Evolutionary conservation across 37 sponge, comb jelly and placozoan genomes (phyloP).

Genomic region (Ephydatia muelleri): DNA sequence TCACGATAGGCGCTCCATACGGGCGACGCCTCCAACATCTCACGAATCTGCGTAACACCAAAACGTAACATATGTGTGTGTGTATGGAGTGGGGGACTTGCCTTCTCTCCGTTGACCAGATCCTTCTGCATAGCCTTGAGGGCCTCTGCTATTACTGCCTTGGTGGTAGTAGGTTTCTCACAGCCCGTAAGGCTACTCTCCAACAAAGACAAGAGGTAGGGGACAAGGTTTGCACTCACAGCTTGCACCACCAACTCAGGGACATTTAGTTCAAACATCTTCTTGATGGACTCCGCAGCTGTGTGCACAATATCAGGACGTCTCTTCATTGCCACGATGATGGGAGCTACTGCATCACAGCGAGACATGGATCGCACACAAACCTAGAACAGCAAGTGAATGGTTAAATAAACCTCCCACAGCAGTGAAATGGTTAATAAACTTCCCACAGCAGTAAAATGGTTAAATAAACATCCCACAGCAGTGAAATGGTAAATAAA

Average conservation of each 20-base stretch:
- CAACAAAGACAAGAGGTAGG: slow-evolving; percentile 84
- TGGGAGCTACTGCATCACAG: slow-evolving; percentile 69
- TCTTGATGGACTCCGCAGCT: slow-evolving; percentile 75
- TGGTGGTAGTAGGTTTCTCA: slow-evolving; percentile 94
- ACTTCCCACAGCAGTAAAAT: too few species aligned
- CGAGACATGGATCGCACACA: slow-evolving; percentile 90
- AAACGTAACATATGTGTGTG: not conserved
- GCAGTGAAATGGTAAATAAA: too few species aligned
- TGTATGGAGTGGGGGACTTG: slow-evolving; percentile 28
- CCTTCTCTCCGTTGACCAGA: slow-evolving; percentile 87
- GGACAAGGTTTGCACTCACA: slow-evolving; percentile 79
- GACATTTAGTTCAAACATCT: slow-evolving; percentile 70
- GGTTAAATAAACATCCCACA: too few species aligned
- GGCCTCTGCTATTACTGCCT: slow-evolving; percentile 93
- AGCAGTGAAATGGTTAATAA: too few species aligned
- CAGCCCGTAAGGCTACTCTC: slow-evolving; percentile 72
- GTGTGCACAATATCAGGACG: slow-evolving; percentile 70
- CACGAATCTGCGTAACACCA: slow-evolving; percentile 50
- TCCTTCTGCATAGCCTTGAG: slow-evolving; percentile 96
- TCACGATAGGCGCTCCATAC: slow-evolving; percentile 95
- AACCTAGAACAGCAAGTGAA: slow-evolving; percentile 47
- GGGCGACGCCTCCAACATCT: slow-evolving; percentile 73
- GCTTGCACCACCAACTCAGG: slow-evolving; percentile 86
- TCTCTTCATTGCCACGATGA: slow-evolving; percentile 90
- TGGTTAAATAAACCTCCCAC: not conserved